phyloP scores from a whole-genome alignment of 2,888 invertebrate genomes.

The Synanthedon tipuliformis region DNA sequence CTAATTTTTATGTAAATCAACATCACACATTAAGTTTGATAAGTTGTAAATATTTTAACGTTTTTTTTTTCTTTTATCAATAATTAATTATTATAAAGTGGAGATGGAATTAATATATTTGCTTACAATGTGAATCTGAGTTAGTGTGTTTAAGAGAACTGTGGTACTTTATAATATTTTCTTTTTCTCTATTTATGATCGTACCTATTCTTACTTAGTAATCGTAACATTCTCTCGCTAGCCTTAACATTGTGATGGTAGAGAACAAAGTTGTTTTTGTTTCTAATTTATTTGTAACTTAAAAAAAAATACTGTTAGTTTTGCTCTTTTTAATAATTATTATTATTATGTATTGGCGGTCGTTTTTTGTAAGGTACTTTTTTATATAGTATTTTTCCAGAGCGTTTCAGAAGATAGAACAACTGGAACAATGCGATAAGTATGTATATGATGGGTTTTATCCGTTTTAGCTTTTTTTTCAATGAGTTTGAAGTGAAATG shows the following conservation, averaged over 20 bases:
- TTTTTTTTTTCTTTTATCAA: constrained; percentile 48
- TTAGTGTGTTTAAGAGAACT: constrained; percentile 7
- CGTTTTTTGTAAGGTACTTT: not conserved
- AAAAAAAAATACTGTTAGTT: constrained; percentile 38
- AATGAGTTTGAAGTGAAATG: no score
- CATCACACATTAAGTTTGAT: constrained; percentile 30
- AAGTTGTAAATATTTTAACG: constrained; percentile 51
- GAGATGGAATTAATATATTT: constrained; percentile 47
- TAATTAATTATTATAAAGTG: constrained; percentile 27
- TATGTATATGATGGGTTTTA: no score
- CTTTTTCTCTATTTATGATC: constrained; percentile 20
- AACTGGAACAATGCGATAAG: no score
- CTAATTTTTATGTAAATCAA: constrained; percentile 27
- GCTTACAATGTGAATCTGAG: constrained; percentile 26
- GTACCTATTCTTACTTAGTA: constrained; percentile 8
- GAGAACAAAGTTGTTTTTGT: constrained; percentile 69
- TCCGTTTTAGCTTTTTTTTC: no score
- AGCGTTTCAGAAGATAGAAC: no score
- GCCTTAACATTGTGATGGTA: constrained; percentile 51
- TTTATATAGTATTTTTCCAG: not conserved
- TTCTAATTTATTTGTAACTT: constrained; percentile 55
- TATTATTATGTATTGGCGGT: not conserved
- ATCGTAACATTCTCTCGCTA: constrained; percentile 18
- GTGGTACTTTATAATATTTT: constrained; percentile 16
- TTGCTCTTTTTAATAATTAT: constrained; percentile 18